Percentiles rank a stretch among this genome's conserved stretches.
Evolutionary conservation across 2,797 vertebrate genomes (phyloP).

Genomic region (Leptatherina wallacei): DNA sequence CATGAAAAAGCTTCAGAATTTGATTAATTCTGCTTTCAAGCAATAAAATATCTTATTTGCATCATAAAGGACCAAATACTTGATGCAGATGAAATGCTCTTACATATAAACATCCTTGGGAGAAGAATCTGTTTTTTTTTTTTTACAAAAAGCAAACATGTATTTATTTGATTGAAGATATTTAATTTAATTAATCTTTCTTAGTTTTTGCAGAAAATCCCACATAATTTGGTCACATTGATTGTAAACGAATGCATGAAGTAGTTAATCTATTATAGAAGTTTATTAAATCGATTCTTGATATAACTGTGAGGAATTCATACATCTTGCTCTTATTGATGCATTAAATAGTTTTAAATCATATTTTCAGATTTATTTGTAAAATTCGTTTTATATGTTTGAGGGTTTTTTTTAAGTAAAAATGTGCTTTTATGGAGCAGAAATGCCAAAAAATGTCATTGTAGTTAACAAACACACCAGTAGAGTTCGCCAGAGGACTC

Average conservation of each 20-base stretch:
- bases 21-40: background rate
- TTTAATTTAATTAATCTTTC: background rate
- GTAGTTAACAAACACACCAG: constrained; percentile 45
- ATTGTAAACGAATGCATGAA: background rate
- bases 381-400: background rate
- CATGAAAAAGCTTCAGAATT: background rate
- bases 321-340: background rate
- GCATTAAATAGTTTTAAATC: background rate
- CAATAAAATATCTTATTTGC: background rate
- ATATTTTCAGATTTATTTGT: background rate
- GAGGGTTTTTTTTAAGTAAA: too few species aligned
- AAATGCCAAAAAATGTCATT: background rate
- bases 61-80: background rate
- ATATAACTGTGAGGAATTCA: background rate
- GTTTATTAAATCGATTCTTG: background rate
- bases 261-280: background rate
- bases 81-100: background rate
- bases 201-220: background rate
- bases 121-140: background rate
- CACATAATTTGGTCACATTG: background rate
- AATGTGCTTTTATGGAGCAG: background rate
- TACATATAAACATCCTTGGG: background rate
- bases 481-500: constrained; percentile 78
- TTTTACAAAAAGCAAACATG: background rate
- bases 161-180: background rate